phyloP scores from a whole-genome alignment of 2,888 invertebrate species.

The Amiota minor region DNA sequence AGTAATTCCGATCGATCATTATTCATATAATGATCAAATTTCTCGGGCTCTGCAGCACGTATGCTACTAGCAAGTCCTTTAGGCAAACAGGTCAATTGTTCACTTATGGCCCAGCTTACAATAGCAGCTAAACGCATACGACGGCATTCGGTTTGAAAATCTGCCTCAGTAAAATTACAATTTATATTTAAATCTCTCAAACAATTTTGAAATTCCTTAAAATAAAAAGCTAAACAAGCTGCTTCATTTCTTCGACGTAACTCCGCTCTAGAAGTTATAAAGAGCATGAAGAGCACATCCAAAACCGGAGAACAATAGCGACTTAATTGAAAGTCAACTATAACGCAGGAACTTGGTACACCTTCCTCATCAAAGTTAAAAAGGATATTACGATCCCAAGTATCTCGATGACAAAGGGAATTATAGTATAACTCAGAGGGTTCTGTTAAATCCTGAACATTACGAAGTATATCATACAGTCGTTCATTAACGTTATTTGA shows the following conservation, averaged over 20 bases:
- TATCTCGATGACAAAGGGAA: conserved; percentile 73
- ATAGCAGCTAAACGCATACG: conserved; percentile 67
- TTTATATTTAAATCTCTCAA: conserved; percentile 36
- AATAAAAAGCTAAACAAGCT: conserved; percentile 73
- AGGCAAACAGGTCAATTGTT: conserved; percentile 70
- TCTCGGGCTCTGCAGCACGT: conserved; percentile 65
- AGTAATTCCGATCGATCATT: conserved; percentile 71
- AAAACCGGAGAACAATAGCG: conserved; percentile 76
- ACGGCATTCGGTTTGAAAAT: conserved; percentile 68
- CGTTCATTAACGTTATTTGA: conserved; percentile 53
- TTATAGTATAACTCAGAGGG: conserved; percentile 71
- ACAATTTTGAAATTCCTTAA: conserved; percentile 56
- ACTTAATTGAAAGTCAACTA: conserved; percentile 77
- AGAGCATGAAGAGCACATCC: conserved; percentile 75
- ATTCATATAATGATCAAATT: conserved; percentile 72
- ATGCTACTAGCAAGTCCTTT: conserved; percentile 65
- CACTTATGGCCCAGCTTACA: conserved; percentile 68
- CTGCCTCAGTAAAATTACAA: conserved; percentile 55
- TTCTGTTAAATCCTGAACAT: conserved; percentile 53
- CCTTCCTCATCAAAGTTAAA: conserved; percentile 59
- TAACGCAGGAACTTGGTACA: conserved; percentile 71
- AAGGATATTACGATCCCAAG: conserved; percentile 72
- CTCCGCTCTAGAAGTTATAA: conserved; percentile 71
- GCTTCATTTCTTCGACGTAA: conserved; percentile 68
- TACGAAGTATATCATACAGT: conserved; percentile 52